These are phyloP conservation scores for Frieseomelitta varia DNA, from an alignment of 1,140 invertebrate species.

Conservation along the genomic window DNA sequence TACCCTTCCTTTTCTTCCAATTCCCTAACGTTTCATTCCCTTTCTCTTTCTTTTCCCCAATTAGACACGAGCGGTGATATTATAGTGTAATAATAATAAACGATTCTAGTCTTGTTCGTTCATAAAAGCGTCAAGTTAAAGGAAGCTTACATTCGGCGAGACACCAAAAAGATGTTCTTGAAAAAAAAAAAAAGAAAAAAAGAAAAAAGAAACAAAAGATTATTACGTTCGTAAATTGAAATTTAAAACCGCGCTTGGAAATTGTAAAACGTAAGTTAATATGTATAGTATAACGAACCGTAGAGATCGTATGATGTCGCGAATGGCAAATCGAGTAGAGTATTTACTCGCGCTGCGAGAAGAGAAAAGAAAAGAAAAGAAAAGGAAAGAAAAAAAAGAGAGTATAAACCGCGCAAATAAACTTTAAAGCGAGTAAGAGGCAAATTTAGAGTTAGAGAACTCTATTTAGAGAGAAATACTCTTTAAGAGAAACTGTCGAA, in stretches of 20 bases:
- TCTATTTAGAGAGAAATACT: constrained; percentile 3
- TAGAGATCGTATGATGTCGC: background rate
- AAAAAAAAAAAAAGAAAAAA: background rate
- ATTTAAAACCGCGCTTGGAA: background rate
- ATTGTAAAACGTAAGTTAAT: background rate
- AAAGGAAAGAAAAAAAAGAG: background rate
- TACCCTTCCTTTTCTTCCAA: background rate
- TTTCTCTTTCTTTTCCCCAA: background rate
- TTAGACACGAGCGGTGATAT: background rate
- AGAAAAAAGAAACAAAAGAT: background rate
- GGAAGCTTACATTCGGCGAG: background rate
- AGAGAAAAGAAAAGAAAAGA: background rate
- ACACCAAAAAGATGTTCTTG: constrained; percentile 17
- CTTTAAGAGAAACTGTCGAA: background rate
- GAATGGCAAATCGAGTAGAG: background rate
- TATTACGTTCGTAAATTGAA: constrained; percentile 1
- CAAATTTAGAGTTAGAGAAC: background rate
- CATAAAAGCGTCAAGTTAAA: background rate
- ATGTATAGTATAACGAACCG: background rate
- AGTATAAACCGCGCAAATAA: background rate
- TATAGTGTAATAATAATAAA: background rate
- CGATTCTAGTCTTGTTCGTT: background rate
- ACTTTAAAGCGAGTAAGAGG: background rate
- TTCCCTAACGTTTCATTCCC: background rate
- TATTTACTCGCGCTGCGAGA: background rate